Conservation (phyloP, 1,140 invertebrate genomes). For the Drosophila grimshawi region DNA sequence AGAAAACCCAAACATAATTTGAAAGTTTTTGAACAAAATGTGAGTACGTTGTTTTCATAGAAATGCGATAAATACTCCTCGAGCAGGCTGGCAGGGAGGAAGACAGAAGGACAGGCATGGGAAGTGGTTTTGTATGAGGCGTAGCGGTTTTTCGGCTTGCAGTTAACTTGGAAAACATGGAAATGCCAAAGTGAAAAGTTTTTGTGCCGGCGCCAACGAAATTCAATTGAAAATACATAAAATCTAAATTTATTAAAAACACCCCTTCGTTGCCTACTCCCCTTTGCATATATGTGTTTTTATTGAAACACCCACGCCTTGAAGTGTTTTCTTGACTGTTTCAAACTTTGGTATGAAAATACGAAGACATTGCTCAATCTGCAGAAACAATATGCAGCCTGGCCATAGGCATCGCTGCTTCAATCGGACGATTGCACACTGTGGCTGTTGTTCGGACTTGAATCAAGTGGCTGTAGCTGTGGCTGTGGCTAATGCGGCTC, state of each 20-base stretch:
- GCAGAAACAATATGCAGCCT: conserved; percentile 65
- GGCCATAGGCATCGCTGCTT: conserved; percentile 34
- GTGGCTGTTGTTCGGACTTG: conserved; percentile 38
- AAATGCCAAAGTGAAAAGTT: conserved; percentile 80
- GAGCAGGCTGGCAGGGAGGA: background rate
- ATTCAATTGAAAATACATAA: conserved; percentile 81
- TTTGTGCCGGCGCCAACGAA: conserved; percentile 52
- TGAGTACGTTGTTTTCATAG: conserved; percentile 81
- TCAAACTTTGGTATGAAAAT: conserved; percentile 62
- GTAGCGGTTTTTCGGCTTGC: conserved; percentile 43
- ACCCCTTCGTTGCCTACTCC: background rate
- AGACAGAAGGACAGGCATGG: conserved; percentile 6
- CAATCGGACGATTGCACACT: conserved; percentile 24
- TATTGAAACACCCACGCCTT: background rate
- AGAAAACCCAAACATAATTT: conserved; percentile 75
- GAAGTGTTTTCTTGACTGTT: conserved; percentile 30
- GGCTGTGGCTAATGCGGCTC: conserved; percentile 7
- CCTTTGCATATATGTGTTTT: conserved; percentile 14
- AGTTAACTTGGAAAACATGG: conserved; percentile 80
- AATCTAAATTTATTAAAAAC: conserved; percentile 73
- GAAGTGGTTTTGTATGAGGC: conserved; percentile 50
- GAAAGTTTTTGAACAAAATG: conserved; percentile 72
- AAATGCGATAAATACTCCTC: conserved; percentile 77
- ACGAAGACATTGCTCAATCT: conserved; percentile 54
- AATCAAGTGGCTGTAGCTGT: conserved; percentile 17